Evolutionary conservation across 2,113 vertebrate species (phyloP).

Genomic region (Agelaius tricolor): DNA sequence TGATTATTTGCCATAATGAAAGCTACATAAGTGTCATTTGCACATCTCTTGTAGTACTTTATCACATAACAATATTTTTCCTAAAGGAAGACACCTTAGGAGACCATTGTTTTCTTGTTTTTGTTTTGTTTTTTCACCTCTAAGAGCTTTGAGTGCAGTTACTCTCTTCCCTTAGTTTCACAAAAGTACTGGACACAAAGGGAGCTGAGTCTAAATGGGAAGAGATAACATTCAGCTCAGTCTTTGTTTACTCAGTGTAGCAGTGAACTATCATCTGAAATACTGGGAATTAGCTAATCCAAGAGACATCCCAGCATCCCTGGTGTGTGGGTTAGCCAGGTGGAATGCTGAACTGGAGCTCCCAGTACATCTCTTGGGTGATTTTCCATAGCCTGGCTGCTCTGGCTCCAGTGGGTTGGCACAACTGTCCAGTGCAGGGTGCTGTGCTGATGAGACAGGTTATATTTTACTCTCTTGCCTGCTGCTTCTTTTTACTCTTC

Average conservation of each 20-base stretch:
- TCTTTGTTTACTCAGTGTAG: not conserved
- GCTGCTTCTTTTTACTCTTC: not conserved
- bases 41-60: not conserved
- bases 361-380: not conserved
- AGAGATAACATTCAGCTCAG: not conserved
- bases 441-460: not conserved
- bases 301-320: not conserved
- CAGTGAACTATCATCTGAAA: not conserved
- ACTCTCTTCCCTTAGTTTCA: not conserved
- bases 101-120: not conserved
- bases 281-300: not conserved
- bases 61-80: not conserved
- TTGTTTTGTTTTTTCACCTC: not conserved
- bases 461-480: not conserved
- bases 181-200: not conserved
- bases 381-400: not conserved
- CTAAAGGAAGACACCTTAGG: not conserved
- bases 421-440: not conserved
- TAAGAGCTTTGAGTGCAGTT: not conserved
- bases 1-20: not conserved
- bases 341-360: not conserved
- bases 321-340: not conserved
- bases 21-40: accelerated
- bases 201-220: not conserved
- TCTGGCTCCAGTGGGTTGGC: not conserved